phyloP scores from a whole-genome alignment of 2,113 vertebrate species.

The Hydropotes inermis region DNA sequence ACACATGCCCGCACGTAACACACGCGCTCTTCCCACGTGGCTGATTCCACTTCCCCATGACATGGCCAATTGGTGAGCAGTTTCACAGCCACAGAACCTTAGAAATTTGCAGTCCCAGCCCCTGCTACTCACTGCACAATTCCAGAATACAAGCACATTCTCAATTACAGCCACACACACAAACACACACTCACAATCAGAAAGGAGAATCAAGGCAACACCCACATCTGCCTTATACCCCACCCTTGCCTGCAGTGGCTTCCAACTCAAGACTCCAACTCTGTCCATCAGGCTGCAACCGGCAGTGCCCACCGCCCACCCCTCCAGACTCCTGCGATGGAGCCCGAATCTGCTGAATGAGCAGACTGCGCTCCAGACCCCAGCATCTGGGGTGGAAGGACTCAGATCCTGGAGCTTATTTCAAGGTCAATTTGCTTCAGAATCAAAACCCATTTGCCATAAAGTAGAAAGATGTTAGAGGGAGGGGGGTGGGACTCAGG shows the following conservation, averaged over 20 bases:
- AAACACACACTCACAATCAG: too few species aligned
- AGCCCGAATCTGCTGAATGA: constrained; percentile 53
- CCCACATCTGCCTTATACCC: fast-evolving
- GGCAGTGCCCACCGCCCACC: neutral
- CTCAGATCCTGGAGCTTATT: constrained; percentile 76
- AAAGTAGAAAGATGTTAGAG: constrained; percentile 26
- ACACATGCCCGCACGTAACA: neutral
- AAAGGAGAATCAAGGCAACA: neutral
- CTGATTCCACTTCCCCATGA: neutral
- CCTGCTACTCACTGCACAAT: neutral
- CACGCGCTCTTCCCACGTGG: neutral
- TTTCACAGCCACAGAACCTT: neutral
- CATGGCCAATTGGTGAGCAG: neutral
- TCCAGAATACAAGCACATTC: neutral
- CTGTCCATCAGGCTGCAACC: neutral
- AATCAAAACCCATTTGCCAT: constrained; percentile 62
- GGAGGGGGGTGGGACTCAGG: neutral
- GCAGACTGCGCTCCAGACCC: constrained; percentile 59
- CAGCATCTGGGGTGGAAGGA: constrained; percentile 58
- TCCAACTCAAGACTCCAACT: neutral
- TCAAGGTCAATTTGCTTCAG: constrained; percentile 77
- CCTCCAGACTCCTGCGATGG: neutral
- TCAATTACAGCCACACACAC: neutral
- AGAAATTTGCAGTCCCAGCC: neutral
- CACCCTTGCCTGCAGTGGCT: neutral